Conservation (phyloP, 1,140 invertebrate species). For the Euura lappo region DNA sequence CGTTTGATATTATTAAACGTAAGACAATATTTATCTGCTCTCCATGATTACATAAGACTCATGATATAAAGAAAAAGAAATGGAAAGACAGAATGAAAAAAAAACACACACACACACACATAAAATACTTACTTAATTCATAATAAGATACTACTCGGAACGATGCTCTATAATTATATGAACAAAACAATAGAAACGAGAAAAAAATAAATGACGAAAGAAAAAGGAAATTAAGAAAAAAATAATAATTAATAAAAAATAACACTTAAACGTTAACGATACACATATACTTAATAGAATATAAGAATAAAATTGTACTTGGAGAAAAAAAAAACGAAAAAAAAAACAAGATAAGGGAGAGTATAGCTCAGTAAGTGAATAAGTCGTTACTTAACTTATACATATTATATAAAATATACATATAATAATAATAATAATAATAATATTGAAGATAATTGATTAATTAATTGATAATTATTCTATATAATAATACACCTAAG, state of each 20-base stretch:
- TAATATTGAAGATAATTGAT: no score
- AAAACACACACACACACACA: no score
- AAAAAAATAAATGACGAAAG: no score
- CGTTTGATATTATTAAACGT: not conserved
- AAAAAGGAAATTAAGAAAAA: not conserved
- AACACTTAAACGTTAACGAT: not conserved
- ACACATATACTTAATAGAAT: not conserved
- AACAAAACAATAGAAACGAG: no score
- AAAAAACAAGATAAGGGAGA: no score
- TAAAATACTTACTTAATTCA: no score
- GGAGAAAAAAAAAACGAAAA: not conserved
- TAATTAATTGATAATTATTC: not conserved
- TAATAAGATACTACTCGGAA: no score
- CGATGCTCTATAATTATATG: no score
- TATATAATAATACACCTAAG: not conserved
- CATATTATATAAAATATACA: slow-evolving; percentile 9
- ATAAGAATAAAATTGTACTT: not conserved
- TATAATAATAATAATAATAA: not conserved
- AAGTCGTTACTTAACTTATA: slow-evolving; percentile 18
- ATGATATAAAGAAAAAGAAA: not conserved
- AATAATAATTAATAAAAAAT: slow-evolving; percentile 25
- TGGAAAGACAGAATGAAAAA: no score
- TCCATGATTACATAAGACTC: slow-evolving; percentile 26
- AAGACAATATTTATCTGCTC: slow-evolving; percentile 56
- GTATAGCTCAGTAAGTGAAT: slow-evolving; percentile 8